phyloP scores from a whole-genome alignment of 2,797 vertebrate species.

The Neostethus bicornis region DNA sequence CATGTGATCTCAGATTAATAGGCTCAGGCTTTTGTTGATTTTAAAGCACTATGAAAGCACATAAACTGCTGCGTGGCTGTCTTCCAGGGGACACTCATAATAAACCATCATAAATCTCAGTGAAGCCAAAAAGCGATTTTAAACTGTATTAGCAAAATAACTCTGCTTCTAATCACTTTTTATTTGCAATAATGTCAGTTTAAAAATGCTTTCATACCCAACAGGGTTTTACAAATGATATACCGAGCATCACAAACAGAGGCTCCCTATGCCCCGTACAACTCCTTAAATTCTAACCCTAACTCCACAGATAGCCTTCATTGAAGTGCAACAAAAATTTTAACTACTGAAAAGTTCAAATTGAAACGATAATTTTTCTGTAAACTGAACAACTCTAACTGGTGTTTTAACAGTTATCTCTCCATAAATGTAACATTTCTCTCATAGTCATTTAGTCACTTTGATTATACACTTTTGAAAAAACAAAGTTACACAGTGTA shows the following conservation, averaged over 20 bases:
- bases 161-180: conserved; percentile 54
- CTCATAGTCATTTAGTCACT: too few species aligned
- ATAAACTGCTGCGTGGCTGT: conserved; percentile 21
- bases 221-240: conserved; percentile 74
- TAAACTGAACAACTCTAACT: too few species aligned
- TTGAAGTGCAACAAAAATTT: too few species aligned
- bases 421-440: too few species aligned
- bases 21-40: conserved; percentile 17
- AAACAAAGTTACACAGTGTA: too few species aligned
- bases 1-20: conserved; percentile 24
- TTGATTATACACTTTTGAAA: too few species aligned
- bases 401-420: too few species aligned
- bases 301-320: too few species aligned
- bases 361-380: too few species aligned
- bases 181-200: conserved; percentile 58
- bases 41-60: conserved; percentile 17
- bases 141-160: conserved; percentile 65
- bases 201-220: conserved; percentile 68
- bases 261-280: conserved; percentile 70
- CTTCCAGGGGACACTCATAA: conserved; percentile 35
- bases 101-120: conserved; percentile 55
- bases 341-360: too few species aligned
- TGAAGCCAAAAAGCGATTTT: conserved; percentile 54
- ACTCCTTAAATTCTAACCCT: too few species aligned
- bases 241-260: conserved; percentile 75